These are phyloP conservation scores for Synaphobranchus kaupii DNA, from an alignment of 2,797 vertebrate species.

Conservation along the genomic window DNA sequence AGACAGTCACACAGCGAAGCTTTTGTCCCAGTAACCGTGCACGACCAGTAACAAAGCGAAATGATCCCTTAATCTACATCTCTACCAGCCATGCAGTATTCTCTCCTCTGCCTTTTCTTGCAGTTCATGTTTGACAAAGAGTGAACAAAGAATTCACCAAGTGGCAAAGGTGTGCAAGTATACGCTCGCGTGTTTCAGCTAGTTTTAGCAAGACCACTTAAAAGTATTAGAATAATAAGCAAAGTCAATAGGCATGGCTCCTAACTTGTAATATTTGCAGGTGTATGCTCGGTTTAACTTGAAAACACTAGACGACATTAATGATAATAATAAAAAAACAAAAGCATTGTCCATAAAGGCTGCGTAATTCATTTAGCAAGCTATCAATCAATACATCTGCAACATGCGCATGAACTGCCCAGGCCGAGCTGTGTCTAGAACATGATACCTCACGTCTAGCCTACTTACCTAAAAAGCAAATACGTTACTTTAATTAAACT, in stretches of 20 bases:
- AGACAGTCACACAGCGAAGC: constrained; percentile 49
- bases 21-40: constrained; percentile 33
- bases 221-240: background rate
- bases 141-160: background rate
- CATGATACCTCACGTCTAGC: background rate
- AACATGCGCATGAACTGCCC: too few species aligned
- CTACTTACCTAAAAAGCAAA: background rate
- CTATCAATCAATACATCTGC: background rate
- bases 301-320: background rate
- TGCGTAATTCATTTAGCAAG: background rate
- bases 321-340: too few species aligned
- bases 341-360: background rate
- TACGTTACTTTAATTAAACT: background rate
- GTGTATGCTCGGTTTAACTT: background rate
- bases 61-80: constrained; percentile 33
- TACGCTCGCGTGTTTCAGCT: background rate
- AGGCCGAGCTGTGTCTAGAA: background rate
- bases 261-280: background rate
- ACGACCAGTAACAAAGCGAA: constrained; percentile 29
- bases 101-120: background rate
- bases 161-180: background rate
- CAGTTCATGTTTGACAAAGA: background rate
- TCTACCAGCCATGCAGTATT: background rate
- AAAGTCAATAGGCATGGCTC: background rate
- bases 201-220: background rate